These are phyloP conservation scores for Cairina moschata DNA, from an alignment of 2,113 vertebrate species.

Conservation along the genomic window DNA sequence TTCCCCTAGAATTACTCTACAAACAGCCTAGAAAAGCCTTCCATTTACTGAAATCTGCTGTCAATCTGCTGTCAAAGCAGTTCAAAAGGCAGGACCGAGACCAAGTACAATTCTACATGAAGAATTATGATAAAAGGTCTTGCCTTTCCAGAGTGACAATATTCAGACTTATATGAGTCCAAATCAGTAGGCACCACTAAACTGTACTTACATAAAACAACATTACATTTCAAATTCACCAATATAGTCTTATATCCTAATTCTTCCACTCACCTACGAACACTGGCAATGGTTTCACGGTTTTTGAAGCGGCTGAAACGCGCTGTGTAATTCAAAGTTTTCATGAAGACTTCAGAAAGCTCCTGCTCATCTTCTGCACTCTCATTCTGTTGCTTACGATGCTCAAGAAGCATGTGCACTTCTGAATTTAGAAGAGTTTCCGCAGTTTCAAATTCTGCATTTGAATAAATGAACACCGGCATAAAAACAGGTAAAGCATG, in stretches of 20 bases:
- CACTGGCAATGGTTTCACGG: conserved; percentile 96
- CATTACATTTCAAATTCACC: no score
- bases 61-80: background rate
- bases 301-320: conserved; percentile 99
- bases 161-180: background rate
- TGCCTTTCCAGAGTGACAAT: background rate
- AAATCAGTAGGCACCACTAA: background rate
- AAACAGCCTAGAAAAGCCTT: background rate
- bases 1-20: background rate
- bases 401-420: conserved; percentile 97
- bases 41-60: background rate
- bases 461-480: background rate
- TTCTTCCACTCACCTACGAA: conserved; percentile 83
- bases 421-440: conserved; percentile 97
- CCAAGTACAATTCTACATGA: background rate
- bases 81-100: background rate
- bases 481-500: rapidly evolving
- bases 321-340: conserved; percentile 94
- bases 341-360: conserved; percentile 98
- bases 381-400: conserved; percentile 98
- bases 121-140: background rate
- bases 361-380: conserved; percentile 98
- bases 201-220: background rate
- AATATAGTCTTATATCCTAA: rapidly evolving
- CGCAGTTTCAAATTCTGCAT: conserved; percentile 90